Conservation (phyloP, 2,113 vertebrate genomes). For the Desmodus rotundus region DNA sequence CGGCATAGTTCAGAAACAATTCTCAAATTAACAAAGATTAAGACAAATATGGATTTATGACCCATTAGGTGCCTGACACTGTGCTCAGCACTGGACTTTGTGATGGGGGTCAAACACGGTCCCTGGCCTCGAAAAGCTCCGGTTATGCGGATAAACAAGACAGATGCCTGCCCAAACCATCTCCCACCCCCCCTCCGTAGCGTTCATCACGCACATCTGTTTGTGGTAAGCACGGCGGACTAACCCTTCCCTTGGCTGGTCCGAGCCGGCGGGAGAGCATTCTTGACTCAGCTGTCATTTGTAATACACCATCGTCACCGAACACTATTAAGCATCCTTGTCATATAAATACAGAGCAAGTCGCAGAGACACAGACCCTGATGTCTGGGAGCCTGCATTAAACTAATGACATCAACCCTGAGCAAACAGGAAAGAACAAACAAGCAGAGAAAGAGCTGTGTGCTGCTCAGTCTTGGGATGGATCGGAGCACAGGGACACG, state of each 20-base stretch:
- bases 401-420: slow-evolving; percentile 7
- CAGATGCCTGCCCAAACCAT: not conserved
- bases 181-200: not conserved
- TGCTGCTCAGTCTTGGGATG: rapidly evolving
- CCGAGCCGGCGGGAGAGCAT: not conserved
- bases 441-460: not conserved
- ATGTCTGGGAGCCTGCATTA: not conserved
- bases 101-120: not conserved
- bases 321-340: not conserved
- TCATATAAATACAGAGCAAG: not conserved
- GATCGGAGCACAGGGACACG: not conserved
- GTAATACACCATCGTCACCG: not conserved
- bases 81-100: not conserved
- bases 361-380: not conserved
- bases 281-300: slow-evolving; percentile 5
- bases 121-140: not conserved
- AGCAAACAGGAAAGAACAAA: slow-evolving; percentile 42
- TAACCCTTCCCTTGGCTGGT: not conserved
- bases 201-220: not conserved
- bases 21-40: not conserved
- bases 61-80: not conserved
- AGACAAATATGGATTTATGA: not conserved
- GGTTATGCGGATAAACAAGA: not conserved
- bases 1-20: not conserved
- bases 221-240: not conserved